phyloP scores from a whole-genome alignment of 2,797 vertebrate genomes.

The Spondyliosoma cantharus region DNA sequence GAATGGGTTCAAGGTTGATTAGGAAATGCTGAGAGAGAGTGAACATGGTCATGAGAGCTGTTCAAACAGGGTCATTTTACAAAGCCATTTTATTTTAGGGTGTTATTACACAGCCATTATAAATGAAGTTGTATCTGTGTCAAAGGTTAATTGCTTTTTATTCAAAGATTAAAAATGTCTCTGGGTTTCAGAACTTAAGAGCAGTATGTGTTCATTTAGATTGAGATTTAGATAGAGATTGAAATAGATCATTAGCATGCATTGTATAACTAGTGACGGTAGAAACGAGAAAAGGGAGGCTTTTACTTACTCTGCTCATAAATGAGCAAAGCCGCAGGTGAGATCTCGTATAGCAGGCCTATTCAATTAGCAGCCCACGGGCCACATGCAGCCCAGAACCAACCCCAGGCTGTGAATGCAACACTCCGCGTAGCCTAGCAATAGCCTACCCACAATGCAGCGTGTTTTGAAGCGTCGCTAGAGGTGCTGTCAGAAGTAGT shows the following conservation, averaged over 20 bases:
- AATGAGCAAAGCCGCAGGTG: neutral
- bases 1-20: conserved; percentile 28
- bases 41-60: neutral
- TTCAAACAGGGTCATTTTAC: neutral
- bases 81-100: no score
- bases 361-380: no score
- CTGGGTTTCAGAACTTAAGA: neutral
- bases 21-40: conserved; percentile 19
- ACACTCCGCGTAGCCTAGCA: no score
- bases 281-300: neutral
- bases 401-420: no score
- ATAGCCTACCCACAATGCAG: no score
- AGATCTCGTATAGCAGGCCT: neutral
- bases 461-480: no score
- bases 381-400: no score
- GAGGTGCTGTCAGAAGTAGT: no score
- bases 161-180: neutral
- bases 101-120: neutral
- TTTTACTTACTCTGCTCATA: neutral
- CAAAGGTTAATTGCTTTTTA: neutral
- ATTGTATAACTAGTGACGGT: neutral
- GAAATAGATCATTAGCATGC: neutral
- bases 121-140: neutral
- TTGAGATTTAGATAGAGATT: no score
- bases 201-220: neutral